Evolutionary conservation across 2,888 invertebrate species (phyloP).

Genomic region (Seira sanloemensis): DNA sequence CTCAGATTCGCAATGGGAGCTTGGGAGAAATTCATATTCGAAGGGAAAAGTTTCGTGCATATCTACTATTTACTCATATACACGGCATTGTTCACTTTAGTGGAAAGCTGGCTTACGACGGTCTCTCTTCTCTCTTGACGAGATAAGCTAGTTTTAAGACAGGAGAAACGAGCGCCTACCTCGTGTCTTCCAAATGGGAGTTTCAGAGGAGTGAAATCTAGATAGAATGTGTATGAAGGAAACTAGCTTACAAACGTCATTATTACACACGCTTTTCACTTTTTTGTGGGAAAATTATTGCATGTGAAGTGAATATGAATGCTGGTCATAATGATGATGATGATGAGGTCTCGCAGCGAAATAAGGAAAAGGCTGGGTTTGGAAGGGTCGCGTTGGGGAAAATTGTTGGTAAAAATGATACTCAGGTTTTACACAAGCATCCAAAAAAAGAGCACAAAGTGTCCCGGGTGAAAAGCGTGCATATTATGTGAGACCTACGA

Average conservation of each 20-base stretch:
- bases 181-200: neutral
- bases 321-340: neutral
- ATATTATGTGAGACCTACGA: too few species aligned
- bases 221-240: too few species aligned
- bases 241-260: neutral
- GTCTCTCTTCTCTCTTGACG: too few species aligned
- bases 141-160: neutral
- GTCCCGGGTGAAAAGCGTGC: neutral
- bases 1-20: neutral
- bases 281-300: neutral
- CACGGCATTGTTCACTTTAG: neutral
- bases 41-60: neutral
- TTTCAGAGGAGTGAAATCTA: neutral
- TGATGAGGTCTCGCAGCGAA: neutral
- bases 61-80: neutral
- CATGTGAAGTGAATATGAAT: constrained; percentile 32
- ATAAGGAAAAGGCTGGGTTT: neutral
- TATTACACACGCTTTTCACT: constrained; percentile 18
- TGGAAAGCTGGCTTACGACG: neutral
- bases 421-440: neutral
- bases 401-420: neutral
- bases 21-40: neutral
- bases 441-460: constrained; percentile 7
- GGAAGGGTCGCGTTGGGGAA: neutral
- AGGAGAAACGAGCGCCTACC: neutral